Conservation (phyloP, 2,888 invertebrate genomes). For the Serripes groenlandicus region DNA sequence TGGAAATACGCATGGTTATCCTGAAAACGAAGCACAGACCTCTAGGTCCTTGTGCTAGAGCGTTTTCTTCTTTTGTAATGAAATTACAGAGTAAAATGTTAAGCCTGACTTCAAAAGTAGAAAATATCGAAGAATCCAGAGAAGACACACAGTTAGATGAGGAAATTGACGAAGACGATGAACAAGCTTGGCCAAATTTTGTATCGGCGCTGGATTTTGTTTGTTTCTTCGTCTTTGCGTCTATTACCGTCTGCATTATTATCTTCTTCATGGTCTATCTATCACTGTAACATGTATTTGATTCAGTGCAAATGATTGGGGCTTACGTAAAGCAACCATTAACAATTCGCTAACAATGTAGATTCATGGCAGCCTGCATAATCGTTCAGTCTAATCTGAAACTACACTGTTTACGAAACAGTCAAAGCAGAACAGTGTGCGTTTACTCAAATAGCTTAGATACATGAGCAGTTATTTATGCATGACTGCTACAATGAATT, state of each 20-base stretch:
- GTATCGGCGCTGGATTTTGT: constrained; percentile 55
- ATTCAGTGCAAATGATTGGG: too few relatives aligned
- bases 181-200: constrained; percentile 33
- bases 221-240: constrained; percentile 48
- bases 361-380: too few relatives aligned
- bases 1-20: constrained; percentile 47
- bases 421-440: too few relatives aligned
- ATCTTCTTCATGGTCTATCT: constrained; percentile 33
- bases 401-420: too few relatives aligned
- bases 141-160: neutral
- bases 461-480: too few relatives aligned
- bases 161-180: constrained; percentile 5
- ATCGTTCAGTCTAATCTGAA: too few relatives aligned
- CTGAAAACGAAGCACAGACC: constrained; percentile 27
- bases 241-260: constrained; percentile 8
- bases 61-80: constrained; percentile 30
- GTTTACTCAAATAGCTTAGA: too few relatives aligned
- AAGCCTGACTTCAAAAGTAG: constrained; percentile 26
- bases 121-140: neutral
- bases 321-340: too few relatives aligned
- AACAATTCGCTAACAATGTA: too few relatives aligned
- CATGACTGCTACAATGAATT: too few relatives aligned
- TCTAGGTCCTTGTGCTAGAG: constrained; percentile 17
- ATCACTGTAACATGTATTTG: too few relatives aligned
- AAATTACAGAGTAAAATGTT: constrained; percentile 33